Evolutionary conservation across 1,140 invertebrate genomes (phyloP).

Genomic region (Apis dorsata): DNA sequence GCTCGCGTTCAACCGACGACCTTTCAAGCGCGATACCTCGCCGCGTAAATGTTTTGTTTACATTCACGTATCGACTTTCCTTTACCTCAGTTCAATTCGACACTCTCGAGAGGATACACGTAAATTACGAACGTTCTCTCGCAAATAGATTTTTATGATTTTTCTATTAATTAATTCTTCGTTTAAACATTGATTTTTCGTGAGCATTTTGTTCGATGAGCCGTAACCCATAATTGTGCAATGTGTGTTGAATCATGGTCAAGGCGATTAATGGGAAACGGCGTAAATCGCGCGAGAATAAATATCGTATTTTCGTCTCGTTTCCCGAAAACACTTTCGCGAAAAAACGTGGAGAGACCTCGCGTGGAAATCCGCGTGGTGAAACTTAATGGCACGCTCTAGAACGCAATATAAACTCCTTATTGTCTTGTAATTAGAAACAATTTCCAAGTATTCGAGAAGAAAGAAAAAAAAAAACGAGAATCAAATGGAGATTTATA

Average conservation of each 20-base stretch:
- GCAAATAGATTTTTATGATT: too few relatives aligned
- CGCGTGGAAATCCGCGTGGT: conserved; percentile 24
- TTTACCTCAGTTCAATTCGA: too few relatives aligned
- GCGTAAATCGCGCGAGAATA: background rate
- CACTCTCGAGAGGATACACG: too few relatives aligned
- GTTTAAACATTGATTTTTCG: too few relatives aligned
- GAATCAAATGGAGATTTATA: too few relatives aligned
- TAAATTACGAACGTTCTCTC: too few relatives aligned
- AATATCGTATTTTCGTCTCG: background rate
- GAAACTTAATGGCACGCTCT: conserved; percentile 26
- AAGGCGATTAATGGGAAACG: background rate
- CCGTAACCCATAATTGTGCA: background rate
- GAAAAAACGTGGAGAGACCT: background rate
- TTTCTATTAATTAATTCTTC: too few relatives aligned
- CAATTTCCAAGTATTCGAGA: background rate
- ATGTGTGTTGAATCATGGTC: background rate
- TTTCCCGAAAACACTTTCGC: conserved; percentile 23
- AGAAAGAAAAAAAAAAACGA: rapidly evolving
- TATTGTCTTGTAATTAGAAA: conserved; percentile 6
- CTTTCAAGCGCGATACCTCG: too few relatives aligned
- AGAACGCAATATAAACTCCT: conserved; percentile 25
- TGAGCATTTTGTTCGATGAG: background rate
- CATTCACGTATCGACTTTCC: too few relatives aligned
- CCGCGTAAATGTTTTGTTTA: too few relatives aligned
- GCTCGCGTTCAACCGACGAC: too few relatives aligned